These are phyloP conservation scores for Lepus europaeus DNA, from an alignment of 2,113 vertebrate species.

Conservation along the genomic window DNA sequence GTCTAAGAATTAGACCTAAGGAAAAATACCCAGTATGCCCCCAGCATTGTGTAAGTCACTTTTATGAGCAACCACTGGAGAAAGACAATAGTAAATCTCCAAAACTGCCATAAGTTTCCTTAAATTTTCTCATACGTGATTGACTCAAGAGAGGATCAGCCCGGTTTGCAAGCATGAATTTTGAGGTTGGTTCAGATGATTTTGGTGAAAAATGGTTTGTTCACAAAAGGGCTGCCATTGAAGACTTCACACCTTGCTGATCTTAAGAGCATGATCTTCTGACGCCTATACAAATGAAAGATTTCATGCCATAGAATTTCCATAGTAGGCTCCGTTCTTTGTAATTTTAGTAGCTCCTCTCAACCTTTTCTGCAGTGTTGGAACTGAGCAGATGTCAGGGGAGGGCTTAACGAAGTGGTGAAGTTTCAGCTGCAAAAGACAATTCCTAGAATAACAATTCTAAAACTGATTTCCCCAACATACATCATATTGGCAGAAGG, in stretches of 20 bases:
- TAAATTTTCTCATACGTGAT: neutral
- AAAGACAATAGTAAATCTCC: neutral
- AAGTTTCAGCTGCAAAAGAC: constrained; percentile 80
- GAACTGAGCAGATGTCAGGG: constrained; percentile 76
- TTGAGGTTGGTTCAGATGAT: neutral
- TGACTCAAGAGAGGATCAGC: neutral
- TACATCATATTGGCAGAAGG: no score
- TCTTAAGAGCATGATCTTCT: neutral
- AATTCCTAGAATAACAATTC: constrained; percentile 77
- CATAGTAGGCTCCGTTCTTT: constrained; percentile 8
- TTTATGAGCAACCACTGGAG: neutral
- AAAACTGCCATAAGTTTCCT: neutral
- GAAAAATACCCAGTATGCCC: neutral
- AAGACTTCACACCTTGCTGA: constrained; percentile 17
- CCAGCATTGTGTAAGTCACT: neutral
- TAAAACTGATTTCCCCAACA: no score
- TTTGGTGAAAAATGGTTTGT: neutral
- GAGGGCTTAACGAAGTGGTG: constrained; percentile 68
- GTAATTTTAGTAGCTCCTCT: constrained; percentile 44
- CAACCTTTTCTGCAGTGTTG: constrained; percentile 64
- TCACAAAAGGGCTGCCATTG: constrained; percentile 19
- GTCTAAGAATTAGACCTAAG: neutral
- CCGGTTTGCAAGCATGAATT: neutral
- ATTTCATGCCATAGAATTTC: constrained; percentile 43
- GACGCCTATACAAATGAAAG: constrained; percentile 43